phyloP scores from a whole-genome alignment of 2,888 invertebrate genomes.

The Silvanus unidentatus region DNA sequence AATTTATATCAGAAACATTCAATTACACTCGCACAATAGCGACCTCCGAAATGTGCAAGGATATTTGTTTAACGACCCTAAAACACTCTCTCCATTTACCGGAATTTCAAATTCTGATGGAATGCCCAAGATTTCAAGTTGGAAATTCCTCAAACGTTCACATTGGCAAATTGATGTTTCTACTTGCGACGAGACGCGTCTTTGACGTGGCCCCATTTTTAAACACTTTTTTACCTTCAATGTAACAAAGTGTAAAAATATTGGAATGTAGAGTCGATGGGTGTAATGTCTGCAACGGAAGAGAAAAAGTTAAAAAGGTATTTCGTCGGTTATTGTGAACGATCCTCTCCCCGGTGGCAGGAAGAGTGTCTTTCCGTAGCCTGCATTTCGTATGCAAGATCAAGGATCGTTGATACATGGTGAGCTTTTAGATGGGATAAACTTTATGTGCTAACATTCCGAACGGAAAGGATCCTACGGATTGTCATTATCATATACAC shows the following conservation, averaged over 20 bases:
- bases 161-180: neutral
- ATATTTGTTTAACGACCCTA: too few relatives aligned
- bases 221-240: neutral
- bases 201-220: neutral
- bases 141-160: neutral
- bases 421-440: conserved; percentile 14
- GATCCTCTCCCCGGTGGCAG: too few relatives aligned
- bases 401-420: conserved; percentile 18
- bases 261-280: too few relatives aligned
- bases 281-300: neutral
- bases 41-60: too few relatives aligned
- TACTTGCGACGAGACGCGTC: too few relatives aligned
- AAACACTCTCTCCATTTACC: too few relatives aligned
- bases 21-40: too few relatives aligned
- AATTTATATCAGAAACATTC: too few relatives aligned
- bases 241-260: too few relatives aligned
- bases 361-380: conserved; percentile 9
- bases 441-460: conserved; percentile 19
- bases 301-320: neutral
- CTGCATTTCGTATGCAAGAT: conserved; percentile 18
- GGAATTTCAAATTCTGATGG: too few relatives aligned
- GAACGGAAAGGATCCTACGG: conserved; percentile 12
- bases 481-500: conserved; percentile 19
- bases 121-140: neutral
- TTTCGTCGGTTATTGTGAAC: neutral